Conservation (phyloP, 2,888 invertebrate genomes). For the Periphyllus acericola region DNA sequence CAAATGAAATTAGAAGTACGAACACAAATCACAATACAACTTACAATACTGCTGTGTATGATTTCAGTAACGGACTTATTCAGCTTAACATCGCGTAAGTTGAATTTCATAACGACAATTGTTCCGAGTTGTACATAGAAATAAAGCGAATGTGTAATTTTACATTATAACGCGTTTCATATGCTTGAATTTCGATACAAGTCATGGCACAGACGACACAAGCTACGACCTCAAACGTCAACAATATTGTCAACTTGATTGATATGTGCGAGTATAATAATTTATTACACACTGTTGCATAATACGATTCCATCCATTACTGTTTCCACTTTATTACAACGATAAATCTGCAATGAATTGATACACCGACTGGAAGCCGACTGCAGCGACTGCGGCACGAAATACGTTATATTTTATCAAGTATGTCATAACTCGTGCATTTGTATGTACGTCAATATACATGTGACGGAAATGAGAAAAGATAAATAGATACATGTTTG, state of each 20-base stretch:
- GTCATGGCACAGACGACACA: not conserved
- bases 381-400: no score
- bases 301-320: not conserved
- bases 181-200: not conserved
- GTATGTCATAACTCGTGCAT: no score
- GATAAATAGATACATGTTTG: not conserved
- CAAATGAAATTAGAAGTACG: no score
- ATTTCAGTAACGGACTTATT: no score
- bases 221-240: not conserved
- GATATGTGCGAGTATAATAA: not conserved
- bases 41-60: no score
- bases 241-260: not conserved
- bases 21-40: no score
- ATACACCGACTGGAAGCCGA: no score
- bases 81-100: not conserved
- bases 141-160: not conserved
- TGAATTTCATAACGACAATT: not conserved
- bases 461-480: constrained; percentile 9
- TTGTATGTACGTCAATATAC: not conserved
- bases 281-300: no score
- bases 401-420: no score
- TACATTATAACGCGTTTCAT: not conserved
- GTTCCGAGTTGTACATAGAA: not conserved
- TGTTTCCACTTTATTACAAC: not conserved
- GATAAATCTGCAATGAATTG: not conserved